A percentile compares a stretch with the other conserved stretches of the same genome.
phyloP scores from a whole-genome alignment of 2,113 vertebrate genomes.

The Vicugna pacos region DNA sequence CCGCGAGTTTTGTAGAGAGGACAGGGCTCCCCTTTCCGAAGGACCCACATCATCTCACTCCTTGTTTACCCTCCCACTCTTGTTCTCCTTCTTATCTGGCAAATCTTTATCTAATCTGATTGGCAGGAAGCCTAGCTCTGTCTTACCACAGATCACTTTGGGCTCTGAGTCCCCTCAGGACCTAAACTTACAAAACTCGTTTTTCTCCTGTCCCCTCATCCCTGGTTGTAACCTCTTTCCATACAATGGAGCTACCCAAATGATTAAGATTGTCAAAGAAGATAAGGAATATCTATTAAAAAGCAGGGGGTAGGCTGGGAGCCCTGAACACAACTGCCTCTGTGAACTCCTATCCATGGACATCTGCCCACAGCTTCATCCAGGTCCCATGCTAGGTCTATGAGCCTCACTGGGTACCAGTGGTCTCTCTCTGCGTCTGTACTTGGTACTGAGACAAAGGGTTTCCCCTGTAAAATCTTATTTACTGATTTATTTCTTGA shows the following conservation, averaged over 20 bases:
- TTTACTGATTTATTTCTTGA: neutral
- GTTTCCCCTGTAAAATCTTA: neutral
- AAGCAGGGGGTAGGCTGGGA: neutral
- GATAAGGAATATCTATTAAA: neutral
- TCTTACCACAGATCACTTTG: slow-evolving; percentile 50
- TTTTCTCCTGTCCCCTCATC: neutral
- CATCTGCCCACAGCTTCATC: neutral
- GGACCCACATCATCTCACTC: neutral
- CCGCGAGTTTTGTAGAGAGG: neutral
- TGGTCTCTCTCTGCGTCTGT: neutral
- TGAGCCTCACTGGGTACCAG: neutral
- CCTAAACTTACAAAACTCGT: slow-evolving; percentile 28
- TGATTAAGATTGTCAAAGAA: neutral
- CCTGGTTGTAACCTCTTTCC: neutral
- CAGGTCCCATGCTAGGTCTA: neutral
- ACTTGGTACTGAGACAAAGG: neutral
- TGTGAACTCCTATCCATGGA: neutral
- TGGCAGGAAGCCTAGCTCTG: slow-evolving; percentile 48
- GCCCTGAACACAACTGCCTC: neutral
- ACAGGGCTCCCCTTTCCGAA: neutral
- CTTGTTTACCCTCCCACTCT: neutral
- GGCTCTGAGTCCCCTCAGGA: neutral
- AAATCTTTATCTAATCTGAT: slow-evolving; percentile 29
- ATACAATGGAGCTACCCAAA: neutral
- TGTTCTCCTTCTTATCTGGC: neutral